Base-by-base conservation (phyloP, 2,797 vertebrate genomes). In the Chrysocyon brachyurus region DNA sequence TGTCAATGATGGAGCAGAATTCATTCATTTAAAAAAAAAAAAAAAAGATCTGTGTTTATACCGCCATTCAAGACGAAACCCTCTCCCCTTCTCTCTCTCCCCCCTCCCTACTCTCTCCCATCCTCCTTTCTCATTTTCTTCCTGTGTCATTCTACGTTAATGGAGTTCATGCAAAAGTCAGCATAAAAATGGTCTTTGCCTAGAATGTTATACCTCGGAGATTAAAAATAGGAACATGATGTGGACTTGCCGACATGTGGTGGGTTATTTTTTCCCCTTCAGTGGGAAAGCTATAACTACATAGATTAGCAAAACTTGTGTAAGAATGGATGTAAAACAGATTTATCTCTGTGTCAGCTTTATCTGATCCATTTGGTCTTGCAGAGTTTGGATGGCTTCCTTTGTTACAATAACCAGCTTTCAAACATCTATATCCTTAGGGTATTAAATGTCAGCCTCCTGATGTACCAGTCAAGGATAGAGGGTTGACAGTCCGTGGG, bases 281-380 rank as follows among this genome's bases (percentile, higher is more conserved):
- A 98, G 90, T 97, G 98, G 97, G 97, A 98, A 98, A 98, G 97
- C 97, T 98, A 73, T 98, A 98, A 98, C 98, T 98, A 98, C 97
- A 97, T 96, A 99, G 98, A 98, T 99, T 99, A 99, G 97, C 98
- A 98, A 98, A 98, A 98, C 98, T 98, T 98, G 97, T 98, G 97
- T 98, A 99, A 98, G 98, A 98, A 98, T 97, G 98, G 98, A 99
- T 98, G 98, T 99, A 99, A 99, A 99, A 98, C 98, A 99, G 98
- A 99, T 99, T 99, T 98, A 99, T 98, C 98, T 98, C 94, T 66
- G 97, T 98, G 98, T 99, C 98, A 99, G 98, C 97, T 98, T 99
- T 99, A 99, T 99, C 98, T 98, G 99, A 99, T 99, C 98, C 98
- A 98, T 98, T 99, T 98, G 97, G 99, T 98, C 98, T 98, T 98